Percentiles rank a stretch among this genome's conserved stretches.
phyloP scores from a whole-genome alignment of 2,797 vertebrate genomes.

The Spinus pinus region DNA sequence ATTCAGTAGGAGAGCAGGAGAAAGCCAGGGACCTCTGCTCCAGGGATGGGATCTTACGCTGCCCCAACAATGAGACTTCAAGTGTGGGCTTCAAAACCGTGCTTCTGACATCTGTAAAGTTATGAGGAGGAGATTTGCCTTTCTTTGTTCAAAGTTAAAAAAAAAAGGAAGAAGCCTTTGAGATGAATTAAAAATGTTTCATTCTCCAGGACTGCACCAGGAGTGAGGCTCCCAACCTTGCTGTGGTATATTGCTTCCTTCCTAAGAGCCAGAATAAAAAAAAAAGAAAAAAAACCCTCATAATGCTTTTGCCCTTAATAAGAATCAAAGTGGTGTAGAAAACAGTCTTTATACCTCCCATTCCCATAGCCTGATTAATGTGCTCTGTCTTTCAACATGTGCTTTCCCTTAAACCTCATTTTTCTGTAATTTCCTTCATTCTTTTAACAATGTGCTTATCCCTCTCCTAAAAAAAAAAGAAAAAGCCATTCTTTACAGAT shows the following conservation, averaged over 20 bases:
- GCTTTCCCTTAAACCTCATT: conserved; percentile 63
- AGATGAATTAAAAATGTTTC: conserved; percentile 16
- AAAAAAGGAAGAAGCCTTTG: neutral
- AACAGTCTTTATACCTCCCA: conserved; percentile 43
- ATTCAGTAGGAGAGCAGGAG: neutral
- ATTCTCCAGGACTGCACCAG: neutral
- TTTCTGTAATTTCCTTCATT: conserved; percentile 65
- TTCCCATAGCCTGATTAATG: conserved; percentile 52
- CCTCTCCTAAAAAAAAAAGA: neutral
- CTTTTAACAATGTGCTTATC: conserved; percentile 61
- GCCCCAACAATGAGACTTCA: neutral
- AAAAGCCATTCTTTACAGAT: conserved; percentile 47
- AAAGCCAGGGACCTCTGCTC: neutral
- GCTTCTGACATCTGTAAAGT: neutral
- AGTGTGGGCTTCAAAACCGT: neutral
- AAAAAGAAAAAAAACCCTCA: neutral
- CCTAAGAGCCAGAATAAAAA: neutral
- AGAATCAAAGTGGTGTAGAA: conserved; percentile 53
- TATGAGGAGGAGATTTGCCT: neutral
- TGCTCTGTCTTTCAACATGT: conserved; percentile 61
- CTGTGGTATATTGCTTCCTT: conserved; percentile 23
- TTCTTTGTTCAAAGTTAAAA: neutral
- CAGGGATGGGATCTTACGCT: neutral
- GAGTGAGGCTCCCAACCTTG: neutral
- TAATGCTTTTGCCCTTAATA: conserved; percentile 38